Evolutionary conservation across 2,797 vertebrate species (phyloP).

Genomic region (Hafferia zeledoni): DNA sequence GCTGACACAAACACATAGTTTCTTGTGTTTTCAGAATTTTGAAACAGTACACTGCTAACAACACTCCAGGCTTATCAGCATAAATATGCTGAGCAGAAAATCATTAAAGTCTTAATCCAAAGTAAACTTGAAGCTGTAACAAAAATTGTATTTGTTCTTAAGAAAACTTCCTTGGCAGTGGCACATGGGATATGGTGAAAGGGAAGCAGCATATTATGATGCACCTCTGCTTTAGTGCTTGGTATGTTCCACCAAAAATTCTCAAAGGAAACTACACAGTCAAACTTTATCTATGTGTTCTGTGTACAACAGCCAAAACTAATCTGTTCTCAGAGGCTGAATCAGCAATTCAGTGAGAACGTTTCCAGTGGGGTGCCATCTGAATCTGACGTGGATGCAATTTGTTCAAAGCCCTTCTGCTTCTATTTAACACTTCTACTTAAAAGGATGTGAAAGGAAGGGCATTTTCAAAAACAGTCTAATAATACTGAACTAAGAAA

Average conservation of each 20-base stretch:
- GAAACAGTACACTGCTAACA: background rate
- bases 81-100: background rate
- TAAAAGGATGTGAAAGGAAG: background rate
- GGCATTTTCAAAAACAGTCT: background rate
- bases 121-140: background rate
- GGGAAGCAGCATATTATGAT: background rate
- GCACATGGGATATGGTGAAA: background rate
- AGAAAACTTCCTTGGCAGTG: background rate
- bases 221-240: background rate
- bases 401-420: background rate
- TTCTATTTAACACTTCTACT: background rate
- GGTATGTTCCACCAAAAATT: background rate
- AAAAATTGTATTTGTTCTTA: background rate
- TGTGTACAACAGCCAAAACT: background rate
- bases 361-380: background rate
- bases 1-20: background rate
- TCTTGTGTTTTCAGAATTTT: background rate
- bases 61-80: background rate
- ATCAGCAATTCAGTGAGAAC: background rate
- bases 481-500: background rate
- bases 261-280: background rate
- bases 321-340: background rate
- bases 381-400: background rate
- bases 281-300: background rate
- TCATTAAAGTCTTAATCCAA: background rate